Conservation (phyloP, 2,888 invertebrate genomes). For the Eristalinus aeneus region DNA sequence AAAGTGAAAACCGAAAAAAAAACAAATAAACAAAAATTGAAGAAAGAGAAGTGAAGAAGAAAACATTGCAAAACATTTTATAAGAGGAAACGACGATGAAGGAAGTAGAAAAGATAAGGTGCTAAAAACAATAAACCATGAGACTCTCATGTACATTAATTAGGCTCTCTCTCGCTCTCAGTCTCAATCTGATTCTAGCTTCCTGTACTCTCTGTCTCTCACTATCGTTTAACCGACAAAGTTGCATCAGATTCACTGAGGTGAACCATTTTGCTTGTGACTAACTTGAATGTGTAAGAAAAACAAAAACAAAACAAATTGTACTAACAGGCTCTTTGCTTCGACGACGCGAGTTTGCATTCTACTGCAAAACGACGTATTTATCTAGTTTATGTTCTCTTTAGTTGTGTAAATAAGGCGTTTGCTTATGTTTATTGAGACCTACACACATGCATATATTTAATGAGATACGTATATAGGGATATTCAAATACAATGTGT, state of each 20-base stretch:
- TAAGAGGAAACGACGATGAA: conserved; percentile 29
- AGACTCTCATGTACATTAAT: conserved; percentile 44
- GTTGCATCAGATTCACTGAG: conserved; percentile 6
- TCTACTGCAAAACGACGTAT: conserved; percentile 53
- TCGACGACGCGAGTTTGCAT: conserved; percentile 60
- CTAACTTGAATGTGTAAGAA: conserved; percentile 56
- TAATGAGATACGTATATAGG: conserved; percentile 43
- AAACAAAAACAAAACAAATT: neutral
- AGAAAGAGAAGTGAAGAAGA: neutral
- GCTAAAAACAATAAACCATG: conserved; percentile 58
- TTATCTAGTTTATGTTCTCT: conserved; percentile 63
- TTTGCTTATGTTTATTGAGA: conserved; percentile 29
- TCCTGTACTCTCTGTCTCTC: conserved; percentile 34
- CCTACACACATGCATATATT: conserved; percentile 25
- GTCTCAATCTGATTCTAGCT: conserved; percentile 24
- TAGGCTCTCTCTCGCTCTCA: conserved; percentile 49
- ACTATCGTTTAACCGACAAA: neutral
- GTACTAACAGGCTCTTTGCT: conserved; percentile 12
- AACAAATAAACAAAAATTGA: neutral
- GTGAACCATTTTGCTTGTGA: conserved; percentile 39
- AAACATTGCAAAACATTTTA: conserved; percentile 8
- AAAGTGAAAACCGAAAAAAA: conserved; percentile 12
- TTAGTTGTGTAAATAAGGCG: conserved; percentile 66
- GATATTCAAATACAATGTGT: conserved; percentile 21
- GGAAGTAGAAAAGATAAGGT: conserved; percentile 26